Base-by-base conservation (phyloP, 1,140 invertebrate species). In the Caenorhabditis brenneri region DNA sequence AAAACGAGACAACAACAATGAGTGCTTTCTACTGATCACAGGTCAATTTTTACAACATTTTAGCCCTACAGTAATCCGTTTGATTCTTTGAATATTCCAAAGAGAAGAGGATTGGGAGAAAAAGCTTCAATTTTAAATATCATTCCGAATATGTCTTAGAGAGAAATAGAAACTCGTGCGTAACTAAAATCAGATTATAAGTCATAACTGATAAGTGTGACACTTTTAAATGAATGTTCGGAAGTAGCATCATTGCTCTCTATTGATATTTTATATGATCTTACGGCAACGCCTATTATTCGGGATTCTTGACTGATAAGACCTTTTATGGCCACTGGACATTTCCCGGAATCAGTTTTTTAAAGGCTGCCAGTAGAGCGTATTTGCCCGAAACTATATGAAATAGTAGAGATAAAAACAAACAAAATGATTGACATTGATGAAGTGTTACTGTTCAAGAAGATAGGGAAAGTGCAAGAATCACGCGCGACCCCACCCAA, bases 401-500 rank as follows among this genome's bases (percentile, higher is more conserved):
- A 42, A 42, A 42, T 55, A 10, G n/a, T 65, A 33, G 36, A 42
- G 19, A 74, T 24, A 39, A 74, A 74, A 74, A 74, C 36, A 74
- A 74, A 74, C 65, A 74, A 74, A 74, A 74, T 42, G 65, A 42
- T 42, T 42, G 65, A 74, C 36, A 42, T 33, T 24, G 65, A 39
- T 58, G 58, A 42, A 24, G 65, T 46, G 65, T n/a, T n/a, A n/a
- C n/a, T n/a, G n/a, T 74, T 74, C 65, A 46, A 46, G 2, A 74
- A n/a, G n/a, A n/a, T n/a, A n/a, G 65, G 24, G 65, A 74, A 74
- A 74, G 65, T 74, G 65, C 65, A 74, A 74, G 36, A 74, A 74
- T 74, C 65, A 74, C 65, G 65, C 65, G 65, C 36, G 65, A 74
- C 65, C 65, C 36, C 65, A 74, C 65, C 65, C 65, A 74, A 74